Evolutionary conservation across 2,113 vertebrate species (phyloP), one percentile per base, ranked within the genome.

Genomic region (Marcusenius ussheri): DNA sequence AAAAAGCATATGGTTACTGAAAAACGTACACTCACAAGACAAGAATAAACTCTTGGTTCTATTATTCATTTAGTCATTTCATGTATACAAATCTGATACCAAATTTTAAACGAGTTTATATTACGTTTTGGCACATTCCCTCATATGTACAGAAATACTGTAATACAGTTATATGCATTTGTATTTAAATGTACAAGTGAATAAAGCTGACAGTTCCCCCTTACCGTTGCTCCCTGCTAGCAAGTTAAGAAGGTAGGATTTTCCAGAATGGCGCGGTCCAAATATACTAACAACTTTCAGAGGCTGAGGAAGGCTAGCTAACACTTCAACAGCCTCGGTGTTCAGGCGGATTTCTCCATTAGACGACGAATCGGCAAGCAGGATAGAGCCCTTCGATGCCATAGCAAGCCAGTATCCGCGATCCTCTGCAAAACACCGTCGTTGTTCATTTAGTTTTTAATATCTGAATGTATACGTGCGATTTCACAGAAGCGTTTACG

Each of bases 191-290:
- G 53, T 21, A 56, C 19, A 21, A 56, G 53, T 56, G 19, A 21
- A 56, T 21, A 50, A 21, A 49, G 47, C 15, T 47, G 19, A 4
- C n/a, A n/a, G 31, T 56, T n/a, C 2, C 13, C 13, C 35, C 50
- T 46, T 74, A 89, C 89, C 89, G 66, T n/a, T 66, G 45, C 58
- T 86, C 5, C 46, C 89, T 10, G 56, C 53, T 46, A 90, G 56
- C 39, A 66, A 17, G 56, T 90, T 70, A 11, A 90, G 89, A 35
- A 90, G 83, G 27, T 50, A 50, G 42, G 89, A 90, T n/a, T 90
- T 90, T 24, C 89, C 89, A 27, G 83, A 24, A 83, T 87, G 89
- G 11, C 89, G 83, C 5, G 83, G 89, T 49, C 89, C 89, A 58
- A 87, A 90, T 62, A 90, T 87, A 83, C 83, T 86, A 13, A 90